Evolutionary conservation across 2,113 vertebrate genomes (phyloP), one percentile per base, ranked within the genome.

Genomic region (Paraplagusia blochii): DNA sequence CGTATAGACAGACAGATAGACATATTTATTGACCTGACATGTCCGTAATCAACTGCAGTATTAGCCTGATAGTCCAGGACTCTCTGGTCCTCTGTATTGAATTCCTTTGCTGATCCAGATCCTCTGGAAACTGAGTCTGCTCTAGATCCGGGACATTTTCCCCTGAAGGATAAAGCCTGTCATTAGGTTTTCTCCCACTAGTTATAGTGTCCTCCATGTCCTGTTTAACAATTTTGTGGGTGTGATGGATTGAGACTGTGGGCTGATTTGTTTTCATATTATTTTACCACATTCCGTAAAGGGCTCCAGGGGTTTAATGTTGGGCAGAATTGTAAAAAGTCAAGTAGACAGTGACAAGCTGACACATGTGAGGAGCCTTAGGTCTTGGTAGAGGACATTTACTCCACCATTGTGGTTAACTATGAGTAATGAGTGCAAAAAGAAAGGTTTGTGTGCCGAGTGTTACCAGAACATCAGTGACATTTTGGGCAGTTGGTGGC

Each of bases 131-230:
- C 39, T 49, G 18, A 48, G 52, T 6, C 29, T 52, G 19, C n/a
- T n/a, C n/a, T 67, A 53, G 68, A 66, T 38, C 33, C 10, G 14
- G 18, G 17, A 70, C 42, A 43, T 43, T 66, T 83, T 87, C 80
- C 72, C 82, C 77, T 51, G 35, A 44, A 68, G 73, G 39, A 77
- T 56, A 34, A 50, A 59, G 38, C 47, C 58, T 56, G 44, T 69
- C 51, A 68, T 74, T 73, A 59, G 44, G 60, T 49, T 47, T 13
- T 39, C 58, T 71, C 44, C 69, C 69, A 56, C 56, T 69, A 76
- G 75, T 85, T 56, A 68, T 38, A 64, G 70, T 1, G 7, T 22
- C 76, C 10, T 11, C 43, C 2, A 1, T 59, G 54, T 72, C 71
- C 60, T 76, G 58, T 15, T 75, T 36, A 60, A 38, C 29, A 22